A percentile compares a stretch with the other conserved stretches of the same genome.
Evolutionary conservation across 1,140 invertebrate genomes (phyloP).

Genomic region (Oryzaephilus surinamensis): DNA sequence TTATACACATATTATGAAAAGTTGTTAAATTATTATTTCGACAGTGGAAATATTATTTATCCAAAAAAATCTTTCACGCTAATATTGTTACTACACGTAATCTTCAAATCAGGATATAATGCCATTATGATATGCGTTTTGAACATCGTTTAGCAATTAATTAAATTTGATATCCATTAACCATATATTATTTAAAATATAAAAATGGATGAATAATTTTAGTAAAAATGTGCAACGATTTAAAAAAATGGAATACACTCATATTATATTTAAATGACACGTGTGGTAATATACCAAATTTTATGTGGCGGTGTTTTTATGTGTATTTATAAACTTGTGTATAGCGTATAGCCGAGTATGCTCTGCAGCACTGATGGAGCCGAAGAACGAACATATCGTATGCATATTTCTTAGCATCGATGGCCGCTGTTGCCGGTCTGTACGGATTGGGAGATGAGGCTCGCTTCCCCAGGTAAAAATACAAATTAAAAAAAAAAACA

Average conservation of each 20-base stretch:
- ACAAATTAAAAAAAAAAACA: slow-evolving; percentile 4
- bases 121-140: no score
- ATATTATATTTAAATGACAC: slow-evolving; percentile 2
- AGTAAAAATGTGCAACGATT: no score
- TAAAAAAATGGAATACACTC: no score
- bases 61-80: slow-evolving; percentile 5
- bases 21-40: slow-evolving; percentile 4
- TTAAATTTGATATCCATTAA: no score
- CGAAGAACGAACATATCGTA: no score
- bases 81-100: slow-evolving; percentile 5
- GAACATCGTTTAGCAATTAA: no score
- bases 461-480: slow-evolving; percentile 28
- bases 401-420: slow-evolving; percentile 20
- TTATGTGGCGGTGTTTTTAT: background rate
- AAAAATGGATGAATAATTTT: no score
- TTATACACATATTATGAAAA: no score
- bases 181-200: no score
- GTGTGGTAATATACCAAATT: no score
- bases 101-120: slow-evolving; percentile 5
- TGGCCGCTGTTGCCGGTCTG: slow-evolving; percentile 39
- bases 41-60: slow-evolving; percentile 2
- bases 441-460: slow-evolving; percentile 39
- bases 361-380: slow-evolving; percentile 21
- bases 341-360: slow-evolving; percentile 11
- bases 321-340: no score